phyloP scores from a whole-genome alignment of 2,888 invertebrate species.

The Phaedon cochleariae region DNA sequence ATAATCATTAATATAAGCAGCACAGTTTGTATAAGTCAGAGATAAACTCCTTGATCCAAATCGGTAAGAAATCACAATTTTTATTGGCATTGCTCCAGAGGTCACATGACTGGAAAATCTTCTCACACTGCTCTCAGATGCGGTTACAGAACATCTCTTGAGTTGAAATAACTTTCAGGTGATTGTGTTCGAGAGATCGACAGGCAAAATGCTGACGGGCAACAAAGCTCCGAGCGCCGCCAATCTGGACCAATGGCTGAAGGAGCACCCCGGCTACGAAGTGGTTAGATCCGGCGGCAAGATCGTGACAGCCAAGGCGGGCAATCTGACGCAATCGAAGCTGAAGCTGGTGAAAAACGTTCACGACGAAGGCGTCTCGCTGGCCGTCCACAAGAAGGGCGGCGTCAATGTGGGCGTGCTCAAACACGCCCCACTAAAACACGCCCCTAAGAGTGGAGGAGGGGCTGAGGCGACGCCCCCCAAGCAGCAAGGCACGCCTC shows the following conservation, averaged over 20 bases:
- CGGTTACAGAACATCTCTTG: too few relatives aligned
- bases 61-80: too few relatives aligned
- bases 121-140: too few relatives aligned
- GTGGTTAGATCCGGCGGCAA: slow-evolving; percentile 72
- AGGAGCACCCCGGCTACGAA: slow-evolving; percentile 88
- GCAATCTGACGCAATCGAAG: slow-evolving; percentile 55
- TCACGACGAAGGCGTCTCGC: slow-evolving; percentile 55
- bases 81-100: too few relatives aligned
- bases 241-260: slow-evolving; percentile 83
- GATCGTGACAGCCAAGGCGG: slow-evolving; percentile 52
- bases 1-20: too few relatives aligned
- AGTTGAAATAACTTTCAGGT: slow-evolving; percentile 58
- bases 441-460: background rate
- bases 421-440: slow-evolving; percentile 53
- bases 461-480: slow-evolving; percentile 39
- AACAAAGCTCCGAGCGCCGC: slow-evolving; percentile 84
- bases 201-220: slow-evolving; percentile 78
- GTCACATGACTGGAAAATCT: too few relatives aligned
- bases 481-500: background rate
- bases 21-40: too few relatives aligned
- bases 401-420: slow-evolving; percentile 57
- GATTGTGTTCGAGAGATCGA: slow-evolving; percentile 84
- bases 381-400: slow-evolving; percentile 57
- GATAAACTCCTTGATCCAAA: too few relatives aligned
- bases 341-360: slow-evolving; percentile 57